Evolutionary conservation across 2,888 invertebrate species (phyloP).

Genomic region (Polietes domitor): DNA sequence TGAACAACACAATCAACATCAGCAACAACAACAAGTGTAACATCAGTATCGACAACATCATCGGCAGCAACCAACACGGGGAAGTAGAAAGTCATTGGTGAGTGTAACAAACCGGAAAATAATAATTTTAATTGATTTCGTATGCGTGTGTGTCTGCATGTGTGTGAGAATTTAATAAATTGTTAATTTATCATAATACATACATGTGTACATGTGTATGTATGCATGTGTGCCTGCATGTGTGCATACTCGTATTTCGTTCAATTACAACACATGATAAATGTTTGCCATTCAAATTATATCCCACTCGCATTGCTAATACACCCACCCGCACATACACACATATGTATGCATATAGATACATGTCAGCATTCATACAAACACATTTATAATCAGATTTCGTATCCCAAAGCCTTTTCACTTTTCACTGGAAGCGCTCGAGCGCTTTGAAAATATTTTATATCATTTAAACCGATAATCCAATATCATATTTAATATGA

Average conservation of each 20-base stretch:
- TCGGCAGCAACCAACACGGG: not conserved
- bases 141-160: not conserved
- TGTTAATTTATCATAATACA: not conserved
- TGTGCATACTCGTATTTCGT: not conserved
- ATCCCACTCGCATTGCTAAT: not conserved
- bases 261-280: not conserved
- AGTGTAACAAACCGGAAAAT: constrained; percentile 26
- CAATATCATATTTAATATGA: not conserved
- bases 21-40: constrained; percentile 3
- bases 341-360: not conserved
- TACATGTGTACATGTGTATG: too few relatives aligned
- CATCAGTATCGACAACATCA: not conserved
- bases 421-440: not conserved
- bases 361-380: too few relatives aligned
- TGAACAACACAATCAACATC: constrained; percentile 23
- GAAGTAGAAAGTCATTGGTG: not conserved
- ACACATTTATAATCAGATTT: too few relatives aligned
- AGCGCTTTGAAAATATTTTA: not conserved
- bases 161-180: constrained; percentile 22
- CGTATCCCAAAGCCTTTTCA: too few relatives aligned
- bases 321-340: not conserved
- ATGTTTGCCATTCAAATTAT: not conserved
- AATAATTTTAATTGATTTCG: constrained; percentile 33
- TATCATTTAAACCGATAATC: not conserved
- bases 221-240: not conserved